Conservation (phyloP, 2,113 vertebrate genomes). For the Ameiurus melas region DNA sequence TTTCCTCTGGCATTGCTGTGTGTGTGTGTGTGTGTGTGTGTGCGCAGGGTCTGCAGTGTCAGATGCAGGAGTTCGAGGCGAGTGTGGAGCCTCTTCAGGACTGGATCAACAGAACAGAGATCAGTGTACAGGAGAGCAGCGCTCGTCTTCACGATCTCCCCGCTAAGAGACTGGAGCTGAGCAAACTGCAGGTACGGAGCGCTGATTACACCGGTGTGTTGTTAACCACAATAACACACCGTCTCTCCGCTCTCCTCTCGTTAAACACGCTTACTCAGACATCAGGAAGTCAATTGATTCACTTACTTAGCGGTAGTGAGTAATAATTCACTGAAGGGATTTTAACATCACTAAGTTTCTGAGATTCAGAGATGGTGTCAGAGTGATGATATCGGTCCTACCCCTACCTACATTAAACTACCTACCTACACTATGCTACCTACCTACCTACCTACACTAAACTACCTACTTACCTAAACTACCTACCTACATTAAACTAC, state of each 20-base stretch:
- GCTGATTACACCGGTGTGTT: no score
- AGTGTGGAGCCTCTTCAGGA: constrained; percentile 87
- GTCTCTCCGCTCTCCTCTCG: not conserved
- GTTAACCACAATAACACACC: not conserved
- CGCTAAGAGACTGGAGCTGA: constrained; percentile 88
- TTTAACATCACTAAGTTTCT: not conserved
- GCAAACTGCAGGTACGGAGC: constrained; percentile 87
- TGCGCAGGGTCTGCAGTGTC: constrained; percentile 84
- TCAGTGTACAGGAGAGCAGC: constrained; percentile 83
- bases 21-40: not conserved
- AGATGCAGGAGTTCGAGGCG: constrained; percentile 94
- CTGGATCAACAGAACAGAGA: constrained; percentile 87
- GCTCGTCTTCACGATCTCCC: constrained; percentile 86
- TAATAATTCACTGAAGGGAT: not conserved
- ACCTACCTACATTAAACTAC: not conserved
- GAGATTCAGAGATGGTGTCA: no score
- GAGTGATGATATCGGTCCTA: not conserved
- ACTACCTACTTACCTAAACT: not conserved
- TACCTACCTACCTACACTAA: not conserved
- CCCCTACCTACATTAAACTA: no score
- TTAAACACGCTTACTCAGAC: not conserved
- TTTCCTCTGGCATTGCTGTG: not conserved
- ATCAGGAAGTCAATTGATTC: not conserved
- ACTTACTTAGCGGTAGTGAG: not conserved
- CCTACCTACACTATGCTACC: no score